phyloP scores from a whole-genome alignment of 2,888 invertebrate species.

The Eilema sororculum region DNA sequence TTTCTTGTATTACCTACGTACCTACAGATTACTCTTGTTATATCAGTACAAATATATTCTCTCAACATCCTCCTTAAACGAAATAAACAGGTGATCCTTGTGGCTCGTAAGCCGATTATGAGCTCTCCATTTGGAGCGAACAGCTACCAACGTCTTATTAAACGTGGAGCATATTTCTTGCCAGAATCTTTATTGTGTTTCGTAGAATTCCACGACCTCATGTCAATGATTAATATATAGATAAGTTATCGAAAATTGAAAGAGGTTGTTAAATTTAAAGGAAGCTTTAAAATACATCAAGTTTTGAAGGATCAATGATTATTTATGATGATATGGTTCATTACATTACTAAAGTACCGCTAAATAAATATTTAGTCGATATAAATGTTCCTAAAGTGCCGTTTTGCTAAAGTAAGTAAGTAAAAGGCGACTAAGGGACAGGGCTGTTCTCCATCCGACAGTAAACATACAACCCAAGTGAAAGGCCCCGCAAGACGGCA shows the following conservation, averaged over 20 bases:
- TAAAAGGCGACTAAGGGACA: too few species aligned
- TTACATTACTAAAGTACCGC: background rate
- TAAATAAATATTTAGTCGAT: too few species aligned
- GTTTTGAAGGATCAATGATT: background rate
- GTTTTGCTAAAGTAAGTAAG: too few species aligned
- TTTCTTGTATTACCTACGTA: background rate
- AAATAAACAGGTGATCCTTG: slow-evolving; percentile 8
- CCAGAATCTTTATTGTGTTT: background rate
- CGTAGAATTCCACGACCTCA: background rate
- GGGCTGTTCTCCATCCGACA: too few species aligned
- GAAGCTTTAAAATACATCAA: too few species aligned
- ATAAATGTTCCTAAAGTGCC: too few species aligned
- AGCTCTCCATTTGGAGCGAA: background rate
- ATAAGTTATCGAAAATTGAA: background rate
- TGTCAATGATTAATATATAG: too few species aligned
- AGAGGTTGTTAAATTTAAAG: background rate
- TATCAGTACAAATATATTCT: background rate
- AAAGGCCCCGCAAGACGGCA: too few species aligned
- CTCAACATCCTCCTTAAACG: background rate
- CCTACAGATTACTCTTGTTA: background rate
- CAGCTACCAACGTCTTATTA: background rate
- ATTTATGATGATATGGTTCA: background rate
- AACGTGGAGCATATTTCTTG: background rate
- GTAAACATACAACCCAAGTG: too few species aligned
- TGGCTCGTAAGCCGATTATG: slow-evolving; percentile 15